Evolutionary conservation across 2,888 invertebrate genomes (phyloP).

Genomic region (Parthenolecanium corni): DNA sequence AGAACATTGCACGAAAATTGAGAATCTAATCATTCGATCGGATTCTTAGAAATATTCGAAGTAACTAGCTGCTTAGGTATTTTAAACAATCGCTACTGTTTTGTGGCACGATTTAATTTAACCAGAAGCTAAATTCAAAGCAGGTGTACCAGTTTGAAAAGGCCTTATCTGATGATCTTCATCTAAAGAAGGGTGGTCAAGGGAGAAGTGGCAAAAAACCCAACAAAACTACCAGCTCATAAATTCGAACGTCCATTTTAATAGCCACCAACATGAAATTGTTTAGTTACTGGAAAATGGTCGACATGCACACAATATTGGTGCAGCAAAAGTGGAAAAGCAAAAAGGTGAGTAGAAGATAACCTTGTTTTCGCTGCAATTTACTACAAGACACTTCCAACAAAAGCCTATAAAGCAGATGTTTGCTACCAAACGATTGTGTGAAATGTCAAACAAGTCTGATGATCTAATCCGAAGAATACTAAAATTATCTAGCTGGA

Average conservation of each 20-base stretch:
- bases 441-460: slow-evolving; percentile 25
- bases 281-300: slow-evolving; percentile 3
- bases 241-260: slow-evolving; percentile 7
- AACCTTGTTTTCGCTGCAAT: slow-evolving; percentile 25
- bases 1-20: too few species aligned
- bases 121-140: too few species aligned
- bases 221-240: slow-evolving; percentile 3
- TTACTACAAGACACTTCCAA: slow-evolving; percentile 10
- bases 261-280: slow-evolving; percentile 4
- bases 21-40: too few species aligned
- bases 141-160: too few species aligned
- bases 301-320: neutral
- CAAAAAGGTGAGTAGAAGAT: slow-evolving; percentile 6
- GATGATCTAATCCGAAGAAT: slow-evolving; percentile 24
- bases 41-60: too few species aligned
- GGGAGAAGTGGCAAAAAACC: too few species aligned
- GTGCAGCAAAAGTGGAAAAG: neutral
- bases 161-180: too few species aligned
- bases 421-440: slow-evolving; percentile 18
- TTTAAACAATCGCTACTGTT: too few species aligned
- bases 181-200: too few species aligned
- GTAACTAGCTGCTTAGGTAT: too few species aligned
- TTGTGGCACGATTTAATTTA: too few species aligned
- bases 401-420: slow-evolving; percentile 19
- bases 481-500: slow-evolving; percentile 16